These are phyloP conservation scores for Bicyclus anynana DNA, from an alignment of 1,140 invertebrate species.

Conservation along the genomic window DNA sequence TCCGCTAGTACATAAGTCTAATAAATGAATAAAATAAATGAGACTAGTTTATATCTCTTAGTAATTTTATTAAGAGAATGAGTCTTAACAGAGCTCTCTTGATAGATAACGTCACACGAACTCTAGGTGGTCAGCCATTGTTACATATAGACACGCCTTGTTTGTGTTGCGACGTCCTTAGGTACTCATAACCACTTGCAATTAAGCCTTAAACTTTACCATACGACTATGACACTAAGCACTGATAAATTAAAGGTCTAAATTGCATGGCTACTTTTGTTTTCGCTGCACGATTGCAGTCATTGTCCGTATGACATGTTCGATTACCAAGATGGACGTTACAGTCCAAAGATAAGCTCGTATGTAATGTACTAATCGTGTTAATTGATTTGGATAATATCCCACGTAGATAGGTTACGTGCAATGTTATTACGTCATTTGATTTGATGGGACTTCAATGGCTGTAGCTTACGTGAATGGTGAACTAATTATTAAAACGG, in stretches of 20 bases:
- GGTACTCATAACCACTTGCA: neutral
- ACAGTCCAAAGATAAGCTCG: conserved; percentile 21
- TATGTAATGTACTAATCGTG: conserved; percentile 26
- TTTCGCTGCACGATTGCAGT: neutral
- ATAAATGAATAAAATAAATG: conserved; percentile 8
- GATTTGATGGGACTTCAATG: no score
- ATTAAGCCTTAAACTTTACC: neutral
- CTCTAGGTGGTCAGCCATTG: conserved; percentile 23
- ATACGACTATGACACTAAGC: neutral
- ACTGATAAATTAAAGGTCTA: neutral
- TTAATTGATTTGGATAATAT: conserved; percentile 30
- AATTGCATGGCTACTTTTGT: neutral
- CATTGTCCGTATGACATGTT: conserved; percentile 20
- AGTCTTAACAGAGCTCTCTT: conserved; percentile 7
- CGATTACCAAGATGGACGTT: conserved; percentile 23
- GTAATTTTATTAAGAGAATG: conserved; percentile 9
- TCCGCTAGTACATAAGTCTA: neutral
- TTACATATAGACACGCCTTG: conserved; percentile 22
- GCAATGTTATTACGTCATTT: no score
- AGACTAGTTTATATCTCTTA: conserved; percentile 1
- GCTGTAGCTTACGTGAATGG: no score
- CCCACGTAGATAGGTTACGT: neutral
- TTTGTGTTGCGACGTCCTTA: conserved; percentile 17
- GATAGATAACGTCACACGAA: conserved; percentile 17
- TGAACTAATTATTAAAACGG: no score